Base-by-base conservation (phyloP, 2,888 invertebrate species). In the Drosophila neoperkinsi region DNA sequence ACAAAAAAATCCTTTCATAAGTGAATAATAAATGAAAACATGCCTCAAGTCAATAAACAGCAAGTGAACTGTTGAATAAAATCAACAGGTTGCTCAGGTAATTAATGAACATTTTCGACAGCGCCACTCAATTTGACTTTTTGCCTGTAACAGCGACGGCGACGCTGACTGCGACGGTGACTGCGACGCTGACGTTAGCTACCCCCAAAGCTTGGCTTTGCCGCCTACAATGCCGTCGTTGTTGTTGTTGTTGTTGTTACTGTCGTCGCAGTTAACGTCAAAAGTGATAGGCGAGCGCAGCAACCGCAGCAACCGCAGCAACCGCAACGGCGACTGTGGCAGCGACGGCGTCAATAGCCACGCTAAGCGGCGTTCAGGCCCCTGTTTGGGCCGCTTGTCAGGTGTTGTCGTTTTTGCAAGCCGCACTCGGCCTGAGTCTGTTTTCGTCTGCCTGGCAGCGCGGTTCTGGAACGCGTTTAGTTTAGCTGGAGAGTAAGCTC, bases 391-490 rank as follows among this genome's bases (percentile, higher is more conserved):
- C 74, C 67, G 70, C 74, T 50, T 52, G 79, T 84, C 90, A 90
- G 90, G 91, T 90, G 87, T 90, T 83, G 84, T 91, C 82, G 91
- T 91, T 91, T 91, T 91, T 86, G 91, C 92, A 87, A 90, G 88
- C 86, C 79, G 77, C 70, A 52, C 64, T 79, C 71, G 74, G 87
- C 84, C 81, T 91, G 90, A 91, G 91, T 91, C 88, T 88, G 84
- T 82, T 92, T 92, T 91, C 79, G 91, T 90, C 92, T 88, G 91
- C 82, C 84, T 84, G 88, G 87, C 90, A 87, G 91, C 78, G 91
- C 91, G 92, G 91, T 91, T 91, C 91, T 92, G 82, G 71, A 82
- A 82, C 89, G 90, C 87, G 89, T 90, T 71, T 69, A 78, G 72
- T 71, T 55, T 56, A 46, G 68, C 38, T 64, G 36, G 25, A 30